Conservation (phyloP, 2,797 vertebrate genomes). For the Oceanodroma leucorhoa region DNA sequence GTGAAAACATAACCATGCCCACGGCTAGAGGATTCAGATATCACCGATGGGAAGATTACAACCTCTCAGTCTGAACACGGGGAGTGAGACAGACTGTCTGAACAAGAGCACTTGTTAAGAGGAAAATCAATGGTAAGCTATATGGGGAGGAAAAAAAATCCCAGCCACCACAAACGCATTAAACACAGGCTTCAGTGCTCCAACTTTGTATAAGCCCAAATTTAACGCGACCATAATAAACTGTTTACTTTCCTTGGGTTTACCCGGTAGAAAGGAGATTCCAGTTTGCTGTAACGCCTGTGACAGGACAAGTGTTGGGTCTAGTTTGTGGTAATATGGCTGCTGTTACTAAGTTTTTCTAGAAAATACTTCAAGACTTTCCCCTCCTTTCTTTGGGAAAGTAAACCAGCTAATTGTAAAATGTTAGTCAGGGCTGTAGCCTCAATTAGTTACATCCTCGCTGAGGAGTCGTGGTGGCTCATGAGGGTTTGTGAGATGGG, state of each 20-base stretch:
- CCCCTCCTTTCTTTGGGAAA: not conserved
- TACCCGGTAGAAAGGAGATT: not conserved
- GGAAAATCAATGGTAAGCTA: slow-evolving; percentile 43
- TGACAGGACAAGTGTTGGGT: not conserved
- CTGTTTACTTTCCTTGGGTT: slow-evolving; percentile 52
- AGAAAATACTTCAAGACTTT: not conserved
- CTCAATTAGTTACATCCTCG: rapidly evolving
- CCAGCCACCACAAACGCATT: slow-evolving; percentile 16
- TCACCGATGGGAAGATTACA: not conserved
- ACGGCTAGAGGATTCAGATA: slow-evolving; percentile 13
- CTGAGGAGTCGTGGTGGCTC: not conserved
- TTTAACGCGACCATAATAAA: slow-evolving; percentile 51
- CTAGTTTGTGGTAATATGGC: not conserved
- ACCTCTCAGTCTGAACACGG: not conserved
- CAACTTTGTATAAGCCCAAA: slow-evolving; percentile 19
- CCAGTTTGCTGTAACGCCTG: not conserved
- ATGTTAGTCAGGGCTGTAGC: not conserved
- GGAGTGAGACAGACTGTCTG: not conserved
- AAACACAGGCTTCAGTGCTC: slow-evolving; percentile 31
- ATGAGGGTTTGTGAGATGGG: not conserved
- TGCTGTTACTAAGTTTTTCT: not conserved
- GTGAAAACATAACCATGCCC: slow-evolving; percentile 26
- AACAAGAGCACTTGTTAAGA: slow-evolving; percentile 27
- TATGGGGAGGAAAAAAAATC: not conserved
- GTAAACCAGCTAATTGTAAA: not conserved